A percentile compares a stretch with the other conserved stretches of the same genome.
These are phyloP conservation scores for Danaus melanippus DNA, from an alignment of 1,140 invertebrate species.

Conservation along the genomic window DNA sequence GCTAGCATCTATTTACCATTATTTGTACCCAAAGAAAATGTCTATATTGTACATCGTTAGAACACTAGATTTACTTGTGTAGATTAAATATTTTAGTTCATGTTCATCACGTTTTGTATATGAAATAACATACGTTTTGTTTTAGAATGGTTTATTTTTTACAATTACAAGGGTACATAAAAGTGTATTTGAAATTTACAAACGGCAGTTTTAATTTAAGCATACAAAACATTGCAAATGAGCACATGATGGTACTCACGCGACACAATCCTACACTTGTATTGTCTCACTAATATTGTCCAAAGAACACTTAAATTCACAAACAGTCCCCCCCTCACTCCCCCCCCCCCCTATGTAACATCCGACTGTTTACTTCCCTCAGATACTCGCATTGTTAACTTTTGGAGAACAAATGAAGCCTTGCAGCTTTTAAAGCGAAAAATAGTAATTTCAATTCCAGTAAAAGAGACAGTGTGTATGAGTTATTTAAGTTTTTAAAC, in stretches of 20 bases:
- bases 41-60: no score
- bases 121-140: no score
- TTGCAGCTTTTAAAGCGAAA: conserved; percentile 13
- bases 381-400: conserved; percentile 19
- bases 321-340: conserved; percentile 12
- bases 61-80: no score
- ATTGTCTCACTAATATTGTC: conserved; percentile 21
- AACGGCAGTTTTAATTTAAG: conserved; percentile 6
- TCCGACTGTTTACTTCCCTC: conserved; percentile 14
- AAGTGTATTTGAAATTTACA: background rate
- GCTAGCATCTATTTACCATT: no score
- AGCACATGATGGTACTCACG: conserved; percentile 8
- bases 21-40: no score
- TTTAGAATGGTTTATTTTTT: no score
- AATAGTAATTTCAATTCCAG: conserved; percentile 14
- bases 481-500: background rate
- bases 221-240: conserved; percentile 7
- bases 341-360: background rate
- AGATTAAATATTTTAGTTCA: no score
- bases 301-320: conserved; percentile 23
- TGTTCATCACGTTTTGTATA: no score
- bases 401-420: conserved; percentile 11
- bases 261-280: conserved; percentile 4
- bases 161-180: no score
- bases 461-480: background rate